Evolutionary conservation across 2,797 vertebrate genomes (phyloP).

Genomic region (Trichosurus vulpecula): DNA sequence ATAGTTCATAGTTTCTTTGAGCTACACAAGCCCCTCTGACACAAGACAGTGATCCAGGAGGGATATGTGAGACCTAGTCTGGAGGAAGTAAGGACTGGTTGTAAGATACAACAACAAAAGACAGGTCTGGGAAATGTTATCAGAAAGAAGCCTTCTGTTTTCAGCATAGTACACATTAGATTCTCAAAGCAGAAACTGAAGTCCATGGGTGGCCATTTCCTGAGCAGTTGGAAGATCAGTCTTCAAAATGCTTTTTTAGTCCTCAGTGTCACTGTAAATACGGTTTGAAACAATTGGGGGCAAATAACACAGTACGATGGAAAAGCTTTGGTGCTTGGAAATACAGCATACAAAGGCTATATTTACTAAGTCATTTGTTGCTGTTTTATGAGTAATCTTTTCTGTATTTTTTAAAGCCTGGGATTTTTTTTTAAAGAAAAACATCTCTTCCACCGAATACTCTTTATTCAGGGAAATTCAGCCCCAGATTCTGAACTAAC

Average conservation of each 20-base stretch:
- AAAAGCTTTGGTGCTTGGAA: neutral
- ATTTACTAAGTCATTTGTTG: neutral
- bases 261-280: neutral
- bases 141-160: neutral
- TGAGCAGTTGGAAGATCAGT: neutral
- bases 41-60: neutral
- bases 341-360: neutral
- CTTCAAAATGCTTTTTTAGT: neutral
- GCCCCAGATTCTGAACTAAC: neutral
- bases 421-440: neutral
- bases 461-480: constrained; percentile 1
- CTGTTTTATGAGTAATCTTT: neutral
- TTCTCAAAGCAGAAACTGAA: neutral
- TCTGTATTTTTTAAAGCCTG: neutral
- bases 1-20: neutral
- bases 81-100: neutral
- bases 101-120: neutral
- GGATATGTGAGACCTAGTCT: neutral
- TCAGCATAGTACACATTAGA: neutral
- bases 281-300: rapidly evolving
- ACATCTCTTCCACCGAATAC: neutral
- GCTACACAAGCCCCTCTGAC: neutral
- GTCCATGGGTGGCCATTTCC: neutral
- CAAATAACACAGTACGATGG: no score
- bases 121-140: neutral